phyloP scores from a whole-genome alignment of 2,888 invertebrate species.

The Amphimallon solstitiale region DNA sequence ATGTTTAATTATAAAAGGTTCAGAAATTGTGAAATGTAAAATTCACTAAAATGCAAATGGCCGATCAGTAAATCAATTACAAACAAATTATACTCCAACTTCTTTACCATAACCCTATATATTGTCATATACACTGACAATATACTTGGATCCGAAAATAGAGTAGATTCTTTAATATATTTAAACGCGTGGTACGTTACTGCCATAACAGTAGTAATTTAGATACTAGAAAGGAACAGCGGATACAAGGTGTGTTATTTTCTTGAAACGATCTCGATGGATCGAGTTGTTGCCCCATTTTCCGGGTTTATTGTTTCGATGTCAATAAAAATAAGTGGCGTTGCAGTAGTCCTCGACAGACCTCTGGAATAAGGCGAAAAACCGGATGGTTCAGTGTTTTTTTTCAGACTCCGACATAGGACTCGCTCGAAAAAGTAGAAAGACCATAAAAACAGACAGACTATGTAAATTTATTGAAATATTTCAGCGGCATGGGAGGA shows the following conservation, averaged over 20 bases:
- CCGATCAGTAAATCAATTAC: too few relatives aligned
- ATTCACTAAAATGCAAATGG: too few relatives aligned
- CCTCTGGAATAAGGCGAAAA: not conserved
- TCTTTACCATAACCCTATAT: too few relatives aligned
- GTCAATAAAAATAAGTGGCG: conserved; percentile 31
- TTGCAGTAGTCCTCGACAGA: conserved; percentile 10
- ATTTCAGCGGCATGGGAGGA: conserved; percentile 45
- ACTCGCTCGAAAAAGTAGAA: not conserved
- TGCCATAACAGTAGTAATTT: conserved; percentile 24
- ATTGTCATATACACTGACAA: too few relatives aligned
- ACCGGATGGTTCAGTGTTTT: not conserved
- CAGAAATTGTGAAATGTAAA: too few relatives aligned
- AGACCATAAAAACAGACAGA: conserved; percentile 29
- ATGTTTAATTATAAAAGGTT: too few relatives aligned
- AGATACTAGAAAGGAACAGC: conserved; percentile 5
- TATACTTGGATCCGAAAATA: too few relatives aligned
- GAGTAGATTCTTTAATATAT: conserved; percentile 26
- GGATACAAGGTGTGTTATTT: conserved; percentile 28
- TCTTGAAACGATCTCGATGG: conserved; percentile 21
- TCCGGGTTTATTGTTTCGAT: conserved; percentile 30
- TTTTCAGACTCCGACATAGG: too few relatives aligned
- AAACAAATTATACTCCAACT: too few relatives aligned
- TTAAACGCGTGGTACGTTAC: conserved; percentile 18
- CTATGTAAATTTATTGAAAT: conserved; percentile 59
- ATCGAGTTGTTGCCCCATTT: conserved; percentile 25